Evolutionary conservation across 2,888 invertebrate species (phyloP), one percentile per base, ranked within the genome.

Genomic region (Andrena trimmerana): DNA sequence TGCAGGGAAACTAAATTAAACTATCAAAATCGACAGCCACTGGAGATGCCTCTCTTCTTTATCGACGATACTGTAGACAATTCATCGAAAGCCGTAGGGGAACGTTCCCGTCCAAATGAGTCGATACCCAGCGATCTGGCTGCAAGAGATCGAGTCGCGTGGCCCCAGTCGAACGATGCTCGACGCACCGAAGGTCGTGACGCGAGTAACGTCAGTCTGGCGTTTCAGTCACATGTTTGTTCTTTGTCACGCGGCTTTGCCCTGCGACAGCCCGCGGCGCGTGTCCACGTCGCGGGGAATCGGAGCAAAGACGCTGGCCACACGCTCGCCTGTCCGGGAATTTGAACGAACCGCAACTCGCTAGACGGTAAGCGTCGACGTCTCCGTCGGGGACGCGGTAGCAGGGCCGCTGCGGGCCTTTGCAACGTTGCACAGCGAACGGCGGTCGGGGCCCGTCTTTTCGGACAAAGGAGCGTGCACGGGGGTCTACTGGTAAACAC

Each of bases 151-250:
- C 67, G 57, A 24, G 31, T 54, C 66, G 67, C 66, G 70, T 24
- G 48, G 63, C 4, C 42, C 33, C 36, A 65, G 74, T 74, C 71
- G 78, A 70, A 75, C 62, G 62, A 79, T 76, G 70, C 72, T 85
- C 86, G 72, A 81, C 74, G 70, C 42, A 52, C 24, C 71, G 78
- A 86, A 86, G 87, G 83, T 80, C 83, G 75, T 60, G 68, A 67
- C 76, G 67, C 6, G 80, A 59, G 74, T 67, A 80, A 81, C 74
- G 78, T 87, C 87, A 74, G 67, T 42, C 66, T 54, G 57, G 63
- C 86, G 33, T 82, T 82, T 84, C 72, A 29, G 83, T 83, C 83
- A 84, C 83, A 84, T 84, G 83, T 74, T 74, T 78, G 78, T 67
- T 78, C 83, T 71, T 84, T 65, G 83, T 84, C 83, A 84, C 83